Evolutionary conservation across 1,140 invertebrate species (phyloP), one percentile per base, ranked within the genome.

Genomic region (Meloidogyne floridensis): DNA sequence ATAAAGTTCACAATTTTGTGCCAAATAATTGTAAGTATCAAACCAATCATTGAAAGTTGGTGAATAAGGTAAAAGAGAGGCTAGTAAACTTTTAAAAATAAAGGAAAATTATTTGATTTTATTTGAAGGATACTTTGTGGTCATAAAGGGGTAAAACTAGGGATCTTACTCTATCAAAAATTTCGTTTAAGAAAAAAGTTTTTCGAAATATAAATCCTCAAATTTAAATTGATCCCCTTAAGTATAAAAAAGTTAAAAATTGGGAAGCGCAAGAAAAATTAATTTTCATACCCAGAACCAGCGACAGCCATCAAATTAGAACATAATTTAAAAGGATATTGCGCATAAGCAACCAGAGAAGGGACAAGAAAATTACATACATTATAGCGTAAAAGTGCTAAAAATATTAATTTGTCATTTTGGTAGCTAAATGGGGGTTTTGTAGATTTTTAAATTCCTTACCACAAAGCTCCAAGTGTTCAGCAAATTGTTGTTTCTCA

Each of bases 41-140:
- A 73, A 65, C 88, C 88, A 89, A 72, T 87, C 77, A 43, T 54
- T 70, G 81, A 90, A 90, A n/a, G 80, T 5, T 56, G 88, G 88
- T 43, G 87, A 80, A 69, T 89, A 90, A 11, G 88, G 88, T 3
- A 90, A 79, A 77, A 90, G 84, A 15, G 87, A 89, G 20, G 89
- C 89, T 9, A 83, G 83, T 11, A 89, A 81, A 5, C 87, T 90
- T 32, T 32, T 32, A 32, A 32, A 65, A 72, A 70, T 8, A 83
- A 15, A 53, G 18, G 69, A 71, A 82, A 73, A 75, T 51, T 32
- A 32, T 32, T 32, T 32, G 32, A 32, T 32, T 32, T 32, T 32
- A 32, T 32, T 32, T 47, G 7, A 47, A 47, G 32, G 32, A 32
- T 32, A 32, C 32, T 32, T 32, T 32, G 32, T 32, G 32, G 32